Conservation (phyloP, 2,888 invertebrate species). For the Synergus itoensis region DNA sequence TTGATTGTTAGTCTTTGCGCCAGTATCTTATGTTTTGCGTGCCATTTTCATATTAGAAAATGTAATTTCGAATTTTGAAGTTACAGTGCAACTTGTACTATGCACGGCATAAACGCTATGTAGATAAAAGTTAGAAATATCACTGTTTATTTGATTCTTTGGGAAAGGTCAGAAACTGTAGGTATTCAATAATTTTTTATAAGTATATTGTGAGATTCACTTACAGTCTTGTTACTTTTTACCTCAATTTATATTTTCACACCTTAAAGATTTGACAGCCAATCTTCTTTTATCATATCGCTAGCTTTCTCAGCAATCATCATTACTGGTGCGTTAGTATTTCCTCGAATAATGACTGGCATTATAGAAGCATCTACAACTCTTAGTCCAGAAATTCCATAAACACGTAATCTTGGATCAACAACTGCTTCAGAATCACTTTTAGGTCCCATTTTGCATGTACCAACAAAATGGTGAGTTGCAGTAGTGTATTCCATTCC, state of each 20-base stretch:
- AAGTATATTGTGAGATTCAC: conserved; percentile 1
- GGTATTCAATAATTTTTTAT: conserved; percentile 6
- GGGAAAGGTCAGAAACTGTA: background rate
- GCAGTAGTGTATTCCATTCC: conserved; percentile 85
- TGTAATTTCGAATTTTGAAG: conserved; percentile 18
- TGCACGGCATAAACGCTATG: background rate
- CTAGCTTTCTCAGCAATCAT: conserved; percentile 83
- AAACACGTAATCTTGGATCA: conserved; percentile 87
- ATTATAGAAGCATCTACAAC: conserved; percentile 93
- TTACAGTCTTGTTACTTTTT: conserved; percentile 43
- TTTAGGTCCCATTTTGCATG: conserved; percentile 92
- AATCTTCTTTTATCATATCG: background rate
- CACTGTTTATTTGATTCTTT: conserved; percentile 5
- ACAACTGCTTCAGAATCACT: conserved; percentile 85
- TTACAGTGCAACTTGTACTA: background rate
- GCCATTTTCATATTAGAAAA: conserved; percentile 22
- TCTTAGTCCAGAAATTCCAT: conserved; percentile 87
- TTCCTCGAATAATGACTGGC: conserved; percentile 94
- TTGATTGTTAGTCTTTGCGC: background rate
- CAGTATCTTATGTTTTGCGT: conserved; percentile 15
- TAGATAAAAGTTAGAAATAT: conserved; percentile 3
- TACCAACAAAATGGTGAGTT: conserved; percentile 90
- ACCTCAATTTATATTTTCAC: too few relatives aligned
- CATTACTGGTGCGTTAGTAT: conserved; percentile 86
- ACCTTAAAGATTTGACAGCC: too few relatives aligned